Percentiles rank a stretch among this genome's conserved stretches.
phyloP scores from a whole-genome alignment of 2,113 vertebrate genomes.

The Notiomystis cincta region DNA sequence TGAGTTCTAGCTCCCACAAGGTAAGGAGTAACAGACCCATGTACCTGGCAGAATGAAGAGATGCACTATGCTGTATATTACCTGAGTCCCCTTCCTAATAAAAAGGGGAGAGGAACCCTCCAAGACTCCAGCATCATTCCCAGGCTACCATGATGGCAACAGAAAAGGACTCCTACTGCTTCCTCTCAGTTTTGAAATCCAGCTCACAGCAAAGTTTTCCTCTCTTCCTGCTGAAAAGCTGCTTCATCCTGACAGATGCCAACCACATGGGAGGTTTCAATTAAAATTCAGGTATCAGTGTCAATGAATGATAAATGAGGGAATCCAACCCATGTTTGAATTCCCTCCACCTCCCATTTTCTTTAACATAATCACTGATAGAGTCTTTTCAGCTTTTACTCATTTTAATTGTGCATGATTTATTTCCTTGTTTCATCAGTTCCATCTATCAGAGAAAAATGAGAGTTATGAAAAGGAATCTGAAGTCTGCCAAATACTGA shows the following conservation, averaged over 20 bases:
- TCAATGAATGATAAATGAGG: constrained; percentile 40
- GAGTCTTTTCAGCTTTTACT: neutral
- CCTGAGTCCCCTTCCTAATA: neutral
- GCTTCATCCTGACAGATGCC: neutral
- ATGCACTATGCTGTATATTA: neutral
- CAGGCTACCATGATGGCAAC: neutral
- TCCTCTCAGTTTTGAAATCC: neutral
- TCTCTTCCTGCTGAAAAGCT: neutral
- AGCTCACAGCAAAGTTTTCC: neutral
- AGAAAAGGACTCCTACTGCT: neutral
- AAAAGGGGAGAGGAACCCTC: neutral
- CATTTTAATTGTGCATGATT: constrained; percentile 42
- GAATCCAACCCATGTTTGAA: neutral
- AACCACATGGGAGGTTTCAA: neutral
- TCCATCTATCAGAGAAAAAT: constrained; percentile 44
- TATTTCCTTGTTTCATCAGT: constrained; percentile 11
- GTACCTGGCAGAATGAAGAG: neutral
- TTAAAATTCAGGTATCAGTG: constrained; percentile 19
- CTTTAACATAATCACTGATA: neutral
- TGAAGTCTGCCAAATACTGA: constrained; percentile 7
- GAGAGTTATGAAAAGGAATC: constrained; percentile 13
- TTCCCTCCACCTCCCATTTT: neutral
- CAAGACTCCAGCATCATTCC: neutral
- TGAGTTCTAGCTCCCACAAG: fast-evolving
- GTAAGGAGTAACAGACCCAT: neutral